Conservation (phyloP, 2,888 invertebrate species). For the Branchellion lobata region DNA sequence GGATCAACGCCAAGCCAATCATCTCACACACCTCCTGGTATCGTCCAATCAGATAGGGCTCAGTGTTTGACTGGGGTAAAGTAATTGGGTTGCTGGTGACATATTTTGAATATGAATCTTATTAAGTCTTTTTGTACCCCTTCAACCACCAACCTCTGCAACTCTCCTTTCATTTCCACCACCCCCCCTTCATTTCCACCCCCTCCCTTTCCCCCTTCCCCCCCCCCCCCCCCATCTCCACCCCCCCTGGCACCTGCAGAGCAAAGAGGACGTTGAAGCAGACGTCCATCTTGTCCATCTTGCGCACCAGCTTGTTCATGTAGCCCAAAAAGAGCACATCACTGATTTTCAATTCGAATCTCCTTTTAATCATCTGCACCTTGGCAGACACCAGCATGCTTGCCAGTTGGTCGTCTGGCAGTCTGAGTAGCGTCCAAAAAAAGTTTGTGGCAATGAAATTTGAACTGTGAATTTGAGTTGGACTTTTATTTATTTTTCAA, state of each 20-base stretch:
- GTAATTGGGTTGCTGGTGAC: not conserved
- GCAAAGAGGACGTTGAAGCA: slow-evolving; percentile 32
- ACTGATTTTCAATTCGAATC: slow-evolving; percentile 19
- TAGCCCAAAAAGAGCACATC: slow-evolving; percentile 34
- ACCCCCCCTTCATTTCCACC: not conserved
- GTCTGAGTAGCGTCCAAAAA: not conserved
- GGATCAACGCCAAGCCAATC: slow-evolving; percentile 28
- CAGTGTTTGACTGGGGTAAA: slow-evolving; percentile 22
- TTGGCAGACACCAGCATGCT: slow-evolving; percentile 26
- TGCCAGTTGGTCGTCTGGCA: slow-evolving; percentile 26
- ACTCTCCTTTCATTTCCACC: not conserved
- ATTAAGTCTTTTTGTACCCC: not conserved
- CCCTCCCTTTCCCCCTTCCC: too few relatives aligned
- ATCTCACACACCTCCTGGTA: slow-evolving; percentile 30
- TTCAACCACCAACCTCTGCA: not conserved
- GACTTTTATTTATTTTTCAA: not conserved
- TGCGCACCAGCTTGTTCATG: slow-evolving; percentile 1
- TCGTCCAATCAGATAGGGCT: not conserved
- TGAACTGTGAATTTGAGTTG: not conserved
- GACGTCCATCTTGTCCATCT: not conserved
- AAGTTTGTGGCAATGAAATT: not conserved
- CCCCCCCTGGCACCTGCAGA: not conserved
- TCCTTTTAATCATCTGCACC: slow-evolving; percentile 3
- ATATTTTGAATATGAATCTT: too few relatives aligned
- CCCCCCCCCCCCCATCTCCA: too few relatives aligned